Evolutionary conservation across 2,888 invertebrate genomes (phyloP), one percentile per base, ranked within the genome.

Genomic region (Blomia tropicalis): DNA sequence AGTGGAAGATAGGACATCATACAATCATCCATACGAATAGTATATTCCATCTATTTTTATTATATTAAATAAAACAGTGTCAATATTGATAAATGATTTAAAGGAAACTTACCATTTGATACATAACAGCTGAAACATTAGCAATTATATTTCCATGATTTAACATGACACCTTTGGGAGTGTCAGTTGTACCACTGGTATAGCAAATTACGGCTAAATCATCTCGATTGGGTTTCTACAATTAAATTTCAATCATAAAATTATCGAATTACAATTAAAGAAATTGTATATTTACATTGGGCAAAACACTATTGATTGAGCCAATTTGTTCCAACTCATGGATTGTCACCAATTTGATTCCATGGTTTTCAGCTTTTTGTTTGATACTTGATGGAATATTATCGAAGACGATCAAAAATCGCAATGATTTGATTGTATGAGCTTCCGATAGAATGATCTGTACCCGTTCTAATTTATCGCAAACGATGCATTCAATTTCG

Each of bases 161-260:
- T 70, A 98, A 75, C 89, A 96, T 91, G 29, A 90, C 92, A 59
- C 76, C 74, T 76, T 96, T 96, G 1, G 95, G 96, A 76, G 87
- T 86, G 2, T 95, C 96, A 11, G 92, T 93, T 3, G 92, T 93
- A 27, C 95, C 95, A 44, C 92, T 92, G 2, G 95, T 95, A 76
- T 95, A 96, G 77, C 95, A 95, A 67, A 96, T 85, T 43, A 93
- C 92, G 72, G 90, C 89, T 56, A 93, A 76, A 74, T 91, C 92
- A 1, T 90, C 90, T 36, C 87, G 82, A 72, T 80, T 81, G 1
- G 92, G 90, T 63, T 91, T 88, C 68, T 60, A 32, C 41, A 25
- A 51, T 51, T 2, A 22, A 51, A 7, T 51, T 2, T 17, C 7
- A 41, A 41, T 41, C 14, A 41, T 17, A 41, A 41, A 41, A 95